Conservation (phyloP, 1,140 invertebrate genomes). For the Mylabris phalerata region DNA sequence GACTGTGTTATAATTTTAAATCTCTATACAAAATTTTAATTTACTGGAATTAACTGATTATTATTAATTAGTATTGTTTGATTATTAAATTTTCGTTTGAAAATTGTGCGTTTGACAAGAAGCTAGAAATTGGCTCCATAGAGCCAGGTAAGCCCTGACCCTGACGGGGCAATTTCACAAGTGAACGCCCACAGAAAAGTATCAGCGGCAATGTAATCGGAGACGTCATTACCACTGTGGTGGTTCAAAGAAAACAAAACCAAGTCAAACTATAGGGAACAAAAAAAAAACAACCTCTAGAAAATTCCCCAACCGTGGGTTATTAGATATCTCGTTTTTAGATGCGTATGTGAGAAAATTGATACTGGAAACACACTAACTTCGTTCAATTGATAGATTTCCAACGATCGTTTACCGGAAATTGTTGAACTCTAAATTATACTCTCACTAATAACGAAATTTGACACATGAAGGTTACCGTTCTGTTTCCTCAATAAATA, state of each 20-base stretch:
- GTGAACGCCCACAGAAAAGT: constrained; percentile 24
- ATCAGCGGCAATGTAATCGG: constrained; percentile 25
- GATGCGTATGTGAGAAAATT: background rate
- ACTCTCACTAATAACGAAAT: too few relatives aligned
- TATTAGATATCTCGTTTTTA: background rate
- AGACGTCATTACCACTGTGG: constrained; percentile 20
- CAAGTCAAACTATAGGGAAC: background rate
- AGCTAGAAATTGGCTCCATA: background rate
- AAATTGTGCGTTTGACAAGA: too few relatives aligned
- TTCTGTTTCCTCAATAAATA: too few relatives aligned
- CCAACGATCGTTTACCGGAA: too few relatives aligned
- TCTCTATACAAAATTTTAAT: too few relatives aligned
- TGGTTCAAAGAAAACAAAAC: background rate
- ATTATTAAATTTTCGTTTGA: too few relatives aligned
- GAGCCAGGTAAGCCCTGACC: constrained; percentile 22
- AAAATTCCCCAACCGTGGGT: background rate
- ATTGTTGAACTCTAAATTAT: too few relatives aligned
- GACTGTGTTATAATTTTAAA: too few relatives aligned
- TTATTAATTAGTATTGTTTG: too few relatives aligned
- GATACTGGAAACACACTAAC: background rate
- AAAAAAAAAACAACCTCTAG: background rate
- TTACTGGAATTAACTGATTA: too few relatives aligned
- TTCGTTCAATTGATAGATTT: background rate
- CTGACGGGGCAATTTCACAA: constrained; percentile 29
- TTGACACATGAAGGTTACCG: too few relatives aligned